These are phyloP conservation scores for Corythaixoides concolor DNA, from an alignment of 2,113 vertebrate genomes.

Conservation along the genomic window DNA sequence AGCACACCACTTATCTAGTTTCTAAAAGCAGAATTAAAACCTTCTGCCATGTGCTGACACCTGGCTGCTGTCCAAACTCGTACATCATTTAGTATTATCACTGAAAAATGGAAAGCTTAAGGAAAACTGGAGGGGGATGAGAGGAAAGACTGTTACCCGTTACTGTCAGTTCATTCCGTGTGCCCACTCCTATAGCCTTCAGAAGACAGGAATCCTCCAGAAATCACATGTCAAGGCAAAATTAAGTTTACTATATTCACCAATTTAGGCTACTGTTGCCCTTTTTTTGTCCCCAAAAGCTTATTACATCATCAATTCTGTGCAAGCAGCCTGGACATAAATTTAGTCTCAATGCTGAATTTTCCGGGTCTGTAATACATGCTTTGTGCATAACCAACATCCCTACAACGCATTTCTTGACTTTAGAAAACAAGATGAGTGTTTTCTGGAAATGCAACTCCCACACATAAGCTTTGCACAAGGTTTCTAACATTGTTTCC, in stretches of 20 bases:
- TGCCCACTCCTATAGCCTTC: not conserved
- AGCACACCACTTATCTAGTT: conserved; percentile 45
- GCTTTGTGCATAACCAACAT: not conserved
- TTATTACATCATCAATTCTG: not conserved
- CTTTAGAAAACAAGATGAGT: not conserved
- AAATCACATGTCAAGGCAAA: not conserved
- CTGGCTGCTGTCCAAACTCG: conserved; percentile 31
- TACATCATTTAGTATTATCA: conserved; percentile 26
- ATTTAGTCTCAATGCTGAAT: rapidly evolving
- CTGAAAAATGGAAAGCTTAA: conserved; percentile 1
- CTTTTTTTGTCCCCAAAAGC: not conserved
- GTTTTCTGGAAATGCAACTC: not conserved
- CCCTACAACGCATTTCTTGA: not conserved
- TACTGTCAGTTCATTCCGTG: not conserved
- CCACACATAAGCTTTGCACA: rapidly evolving
- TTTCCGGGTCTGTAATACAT: not conserved
- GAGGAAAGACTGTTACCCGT: not conserved
- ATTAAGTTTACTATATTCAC: not conserved
- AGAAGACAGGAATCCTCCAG: not conserved
- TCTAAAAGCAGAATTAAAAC: conserved; percentile 61
- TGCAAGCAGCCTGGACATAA: not conserved
- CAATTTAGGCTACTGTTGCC: not conserved
- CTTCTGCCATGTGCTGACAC: conserved; percentile 58
- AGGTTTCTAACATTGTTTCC: not conserved
- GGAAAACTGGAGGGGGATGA: not conserved